Base-by-base conservation (phyloP, 2,888 invertebrate genomes). In the Lysandra coridon region DNA sequence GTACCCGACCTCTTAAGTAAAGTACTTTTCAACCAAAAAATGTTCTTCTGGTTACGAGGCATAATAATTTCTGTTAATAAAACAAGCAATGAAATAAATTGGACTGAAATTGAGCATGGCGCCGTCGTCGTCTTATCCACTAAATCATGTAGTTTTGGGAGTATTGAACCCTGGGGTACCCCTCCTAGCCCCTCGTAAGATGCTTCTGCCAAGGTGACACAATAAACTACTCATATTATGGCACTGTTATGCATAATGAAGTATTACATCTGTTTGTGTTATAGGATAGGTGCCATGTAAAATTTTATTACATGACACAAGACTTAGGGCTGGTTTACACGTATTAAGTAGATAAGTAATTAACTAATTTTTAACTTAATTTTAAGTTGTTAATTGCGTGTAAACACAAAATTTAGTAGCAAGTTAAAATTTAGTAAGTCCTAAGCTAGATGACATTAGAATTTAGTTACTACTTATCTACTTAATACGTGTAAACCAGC, bases 51-150 rank as follows among this genome's bases (percentile, higher is more conserved):
- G 30, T 64, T 17, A 14, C 17, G 10, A 37, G 64, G 23, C 64
- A 30, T 30, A 44, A 74, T 74, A 44, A 49, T 30, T 53, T 30
- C 49, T 53, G 53, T 23, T 75, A 75, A 75, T 75, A 30, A 75
- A 75, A 53, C 75, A 49, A 30, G 53, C 49, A 30, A 76, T 57
- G 33, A 76, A 53, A 76, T 76, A 53, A 76, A 76, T 76, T 53
- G 49, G 44, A 53, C 12, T 14, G 30, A 30, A 76, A 76, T 53
- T 76, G 23, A 57, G 57, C 14, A 76, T 76, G 76, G 76, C 76
- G 53, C 53, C 64, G 64, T 69, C 64, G 64, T 69, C 64, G 33
- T 37, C 76, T 53, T 53, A 57, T 57, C 49, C 75, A 53, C 53
- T 75, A 53, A 75, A 75, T 75, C 12, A 23, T 49, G 49, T 44